phyloP scores from a whole-genome alignment of 2,888 invertebrate species.

The Epinotia nisella region DNA sequence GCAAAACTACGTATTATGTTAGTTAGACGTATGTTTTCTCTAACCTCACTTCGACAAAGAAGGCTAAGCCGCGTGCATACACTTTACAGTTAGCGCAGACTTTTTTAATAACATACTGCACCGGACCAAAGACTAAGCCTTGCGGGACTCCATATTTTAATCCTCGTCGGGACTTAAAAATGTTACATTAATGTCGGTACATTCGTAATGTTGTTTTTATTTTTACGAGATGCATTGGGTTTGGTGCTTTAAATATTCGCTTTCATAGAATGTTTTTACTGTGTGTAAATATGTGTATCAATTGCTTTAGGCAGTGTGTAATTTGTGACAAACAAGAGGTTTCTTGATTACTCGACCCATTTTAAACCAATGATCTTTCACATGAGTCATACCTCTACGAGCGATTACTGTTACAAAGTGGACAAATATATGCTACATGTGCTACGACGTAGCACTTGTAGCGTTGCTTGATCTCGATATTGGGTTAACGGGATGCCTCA shows the following conservation, averaged over 20 bases:
- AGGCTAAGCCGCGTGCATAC: background rate
- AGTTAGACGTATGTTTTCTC: background rate
- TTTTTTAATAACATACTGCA: slow-evolving; percentile 34
- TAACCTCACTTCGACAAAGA: background rate
- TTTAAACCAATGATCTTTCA: no score
- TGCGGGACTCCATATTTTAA: slow-evolving; percentile 19
- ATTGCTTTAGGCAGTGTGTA: background rate
- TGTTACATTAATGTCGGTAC: background rate
- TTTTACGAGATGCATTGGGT: background rate
- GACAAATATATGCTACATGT: no score
- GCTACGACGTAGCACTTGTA: no score
- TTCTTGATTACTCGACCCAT: no score
- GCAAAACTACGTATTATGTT: background rate
- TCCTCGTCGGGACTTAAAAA: slow-evolving; percentile 8
- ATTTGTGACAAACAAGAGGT: background rate
- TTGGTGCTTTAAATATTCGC: background rate
- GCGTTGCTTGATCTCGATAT: no score
- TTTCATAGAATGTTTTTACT: background rate
- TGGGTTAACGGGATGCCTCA: no score
- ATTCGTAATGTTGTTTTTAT: background rate
- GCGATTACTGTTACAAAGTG: no score
- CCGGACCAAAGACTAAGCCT: slow-evolving; percentile 21
- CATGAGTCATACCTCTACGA: no score
- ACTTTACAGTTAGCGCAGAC: slow-evolving; percentile 9
- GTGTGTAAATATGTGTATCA: background rate